Percentiles rank a stretch among this genome's conserved stretches.
Evolutionary conservation across 2,888 invertebrate species (phyloP).

Genomic region (Brachyptera risi): DNA sequence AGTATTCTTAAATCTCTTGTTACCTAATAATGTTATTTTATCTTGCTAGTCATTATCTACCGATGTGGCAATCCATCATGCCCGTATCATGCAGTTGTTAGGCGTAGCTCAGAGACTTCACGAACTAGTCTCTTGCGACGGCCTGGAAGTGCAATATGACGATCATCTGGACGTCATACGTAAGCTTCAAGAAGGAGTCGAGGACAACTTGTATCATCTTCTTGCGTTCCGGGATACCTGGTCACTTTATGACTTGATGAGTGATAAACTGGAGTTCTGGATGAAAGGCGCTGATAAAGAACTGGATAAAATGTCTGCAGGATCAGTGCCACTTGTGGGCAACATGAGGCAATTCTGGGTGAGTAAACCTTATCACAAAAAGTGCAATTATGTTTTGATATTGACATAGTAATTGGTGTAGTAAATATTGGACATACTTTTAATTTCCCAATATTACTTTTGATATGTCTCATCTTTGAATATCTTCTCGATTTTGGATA

Average conservation of each 20-base stretch:
- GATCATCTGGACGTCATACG: constrained; percentile 67
- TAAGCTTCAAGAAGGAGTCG: constrained; percentile 71
- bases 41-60: constrained; percentile 65
- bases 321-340: constrained; percentile 58
- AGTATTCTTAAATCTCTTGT: background rate
- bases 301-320: constrained; percentile 59
- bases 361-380: constrained; percentile 35
- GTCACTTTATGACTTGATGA: constrained; percentile 67
- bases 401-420: background rate
- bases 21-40: constrained; percentile 24
- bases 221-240: constrained; percentile 74
- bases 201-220: constrained; percentile 64
- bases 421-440: no score
- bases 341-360: constrained; percentile 81
- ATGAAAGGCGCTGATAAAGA: constrained; percentile 69
- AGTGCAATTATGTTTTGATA: background rate
- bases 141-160: constrained; percentile 68
- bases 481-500: no score
- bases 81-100: constrained; percentile 68
- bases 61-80: constrained; percentile 76
- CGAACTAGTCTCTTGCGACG: constrained; percentile 69
- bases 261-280: constrained; percentile 72
- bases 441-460: no score
- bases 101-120: constrained; percentile 69
- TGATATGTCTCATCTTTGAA: no score